Conservation (phyloP, 2,113 vertebrate species). For the Oxyura jamaicensis region DNA sequence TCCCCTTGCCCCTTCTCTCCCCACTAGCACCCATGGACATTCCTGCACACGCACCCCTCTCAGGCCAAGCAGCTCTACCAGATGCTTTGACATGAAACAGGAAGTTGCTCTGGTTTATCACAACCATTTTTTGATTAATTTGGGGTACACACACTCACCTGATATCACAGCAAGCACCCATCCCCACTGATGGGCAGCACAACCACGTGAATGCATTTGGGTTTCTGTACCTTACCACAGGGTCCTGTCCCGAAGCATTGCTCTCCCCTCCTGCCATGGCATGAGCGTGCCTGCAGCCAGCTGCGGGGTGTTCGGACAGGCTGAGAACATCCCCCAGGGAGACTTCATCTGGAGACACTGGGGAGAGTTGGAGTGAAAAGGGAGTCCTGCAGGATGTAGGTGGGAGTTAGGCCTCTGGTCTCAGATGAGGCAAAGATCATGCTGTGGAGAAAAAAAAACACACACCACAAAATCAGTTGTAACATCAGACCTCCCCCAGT, state of each 20-base stretch:
- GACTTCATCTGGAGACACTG: not conserved
- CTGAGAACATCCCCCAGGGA: not conserved
- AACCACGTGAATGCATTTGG: too few species aligned
- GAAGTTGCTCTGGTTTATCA: rapidly evolving
- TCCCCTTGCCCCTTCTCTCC: not conserved
- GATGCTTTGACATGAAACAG: too few species aligned
- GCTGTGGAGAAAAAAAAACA: not conserved
- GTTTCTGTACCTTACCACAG: not conserved
- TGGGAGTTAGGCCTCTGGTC: not conserved
- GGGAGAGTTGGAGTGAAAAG: not conserved
- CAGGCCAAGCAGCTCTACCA: rapidly evolving
- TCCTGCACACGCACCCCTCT: not conserved
- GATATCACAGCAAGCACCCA: not conserved
- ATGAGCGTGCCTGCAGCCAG: rapidly evolving
- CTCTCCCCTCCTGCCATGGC: not conserved
- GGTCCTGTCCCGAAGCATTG: not conserved
- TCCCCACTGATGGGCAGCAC: not conserved
- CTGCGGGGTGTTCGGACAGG: not conserved
- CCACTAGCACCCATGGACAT: not conserved
- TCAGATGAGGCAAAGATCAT: not conserved
- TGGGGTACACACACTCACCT: rapidly evolving
- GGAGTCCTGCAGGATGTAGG: not conserved
- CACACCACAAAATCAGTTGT: not conserved
- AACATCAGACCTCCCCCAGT: not conserved
- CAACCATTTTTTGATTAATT: rapidly evolving